Conservation (phyloP, 2,888 invertebrate genomes). For the Callyntrura guangdongensis region DNA sequence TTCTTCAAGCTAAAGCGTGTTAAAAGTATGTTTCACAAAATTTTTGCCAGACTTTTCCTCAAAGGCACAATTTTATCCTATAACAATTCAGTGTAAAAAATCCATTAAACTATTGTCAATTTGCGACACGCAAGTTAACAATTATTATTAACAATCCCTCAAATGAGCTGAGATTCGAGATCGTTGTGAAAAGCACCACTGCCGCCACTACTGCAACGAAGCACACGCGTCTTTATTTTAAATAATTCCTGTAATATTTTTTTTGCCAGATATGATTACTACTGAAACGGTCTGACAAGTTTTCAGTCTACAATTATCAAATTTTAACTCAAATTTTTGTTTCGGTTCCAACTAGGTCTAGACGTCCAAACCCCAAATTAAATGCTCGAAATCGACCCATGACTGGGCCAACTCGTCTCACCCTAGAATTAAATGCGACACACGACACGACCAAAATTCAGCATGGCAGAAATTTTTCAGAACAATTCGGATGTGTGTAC, state of each 20-base stretch:
- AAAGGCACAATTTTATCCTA: neutral
- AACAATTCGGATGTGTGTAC: too few species aligned
- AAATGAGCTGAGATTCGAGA: neutral
- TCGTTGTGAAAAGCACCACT: neutral
- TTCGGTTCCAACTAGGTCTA: too few species aligned
- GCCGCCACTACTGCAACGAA: neutral
- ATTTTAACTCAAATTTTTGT: neutral
- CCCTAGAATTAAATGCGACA: neutral
- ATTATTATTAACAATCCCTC: neutral
- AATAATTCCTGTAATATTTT: neutral
- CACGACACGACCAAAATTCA: neutral
- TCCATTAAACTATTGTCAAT: slow-evolving; percentile 1
- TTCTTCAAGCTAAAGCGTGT: too few species aligned
- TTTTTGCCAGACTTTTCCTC: slow-evolving; percentile 30
- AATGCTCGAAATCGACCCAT: neutral
- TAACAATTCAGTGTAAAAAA: neutral
- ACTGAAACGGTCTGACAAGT: slow-evolving; percentile 43
- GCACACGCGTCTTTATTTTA: neutral
- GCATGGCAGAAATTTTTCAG: neutral
- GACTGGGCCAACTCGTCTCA: too few species aligned
- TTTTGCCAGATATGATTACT: neutral
- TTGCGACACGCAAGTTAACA: slow-evolving; percentile 24
- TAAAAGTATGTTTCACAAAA: neutral
- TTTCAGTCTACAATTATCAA: slow-evolving; percentile 24
- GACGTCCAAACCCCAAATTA: neutral